Base-by-base conservation (phyloP, 2,113 vertebrate species). In the Lichenostomus cassidix region DNA sequence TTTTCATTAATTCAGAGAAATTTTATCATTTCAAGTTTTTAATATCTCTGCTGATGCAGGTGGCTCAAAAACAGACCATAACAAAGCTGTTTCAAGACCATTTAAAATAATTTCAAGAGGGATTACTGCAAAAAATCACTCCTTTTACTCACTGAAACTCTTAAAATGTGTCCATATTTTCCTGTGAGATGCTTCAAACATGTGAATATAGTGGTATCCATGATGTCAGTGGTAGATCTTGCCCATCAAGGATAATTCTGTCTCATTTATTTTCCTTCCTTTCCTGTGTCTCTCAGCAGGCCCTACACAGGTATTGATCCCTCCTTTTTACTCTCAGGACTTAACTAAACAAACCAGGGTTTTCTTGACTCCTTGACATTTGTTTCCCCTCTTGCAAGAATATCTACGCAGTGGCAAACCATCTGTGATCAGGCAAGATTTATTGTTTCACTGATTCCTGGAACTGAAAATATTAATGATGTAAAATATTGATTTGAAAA, bases 401-500 rank as follows among this genome's bases (percentile, higher is more conserved):
- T 68, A 39, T 19, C 93, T 55, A 37, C 73, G 25, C 49, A 35
- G 64, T 35, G 79, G 68, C 53, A 83, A 96, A 78, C 78, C 6
- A 0, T 41, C 79, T 64, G 23, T 55, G 76, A 92, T 64, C 68
- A 70, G 60, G 31, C 56, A 60, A 74, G 93, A 96, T 92, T 90
- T 90, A 97, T 89, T 78, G 77, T 93, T 92, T 85, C 69, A 22
- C 83, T 35, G 86, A 92, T 96, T 94, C 92, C 86, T 95, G 94
- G 85, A 92, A 95, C 85, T 90, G 88, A 67, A 96, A 90, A 95
- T 93, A 95, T 96, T 96, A 94, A 94, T 83, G 88, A 78, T 94
- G 86, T 96, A 82, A 96, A 96, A 96, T 96, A 96, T 96, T 94
- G 92, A 97, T 96, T 70, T 76, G 94, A 64, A 83, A 89, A 95